Conservation (phyloP, 2,113 vertebrate genomes). For the Anhinga rufa region DNA sequence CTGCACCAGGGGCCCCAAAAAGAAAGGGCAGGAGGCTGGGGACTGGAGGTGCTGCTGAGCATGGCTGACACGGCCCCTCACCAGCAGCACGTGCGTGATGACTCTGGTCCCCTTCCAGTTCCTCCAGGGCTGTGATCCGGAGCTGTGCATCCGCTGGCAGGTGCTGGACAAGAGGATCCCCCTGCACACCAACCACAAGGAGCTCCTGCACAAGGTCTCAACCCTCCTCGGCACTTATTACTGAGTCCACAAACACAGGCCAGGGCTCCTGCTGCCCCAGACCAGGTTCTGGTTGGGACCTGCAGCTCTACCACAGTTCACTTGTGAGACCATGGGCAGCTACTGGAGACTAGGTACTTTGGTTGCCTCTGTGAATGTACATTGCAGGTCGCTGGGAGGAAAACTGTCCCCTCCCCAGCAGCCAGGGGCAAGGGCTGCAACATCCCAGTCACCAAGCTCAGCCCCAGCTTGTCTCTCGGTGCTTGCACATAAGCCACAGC, state of each 20-base stretch:
- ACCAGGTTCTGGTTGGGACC: neutral
- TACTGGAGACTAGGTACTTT: neutral
- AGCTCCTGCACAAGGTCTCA: conserved; percentile 74
- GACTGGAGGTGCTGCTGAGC: neutral
- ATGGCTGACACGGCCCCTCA: accelerated
- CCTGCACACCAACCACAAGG: conserved; percentile 76
- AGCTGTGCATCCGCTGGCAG: conserved; percentile 77
- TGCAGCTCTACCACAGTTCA: neutral
- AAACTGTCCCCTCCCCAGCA: neutral
- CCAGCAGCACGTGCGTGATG: accelerated
- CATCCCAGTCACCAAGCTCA: neutral
- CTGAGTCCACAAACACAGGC: conserved; percentile 48
- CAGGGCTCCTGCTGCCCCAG: neutral
- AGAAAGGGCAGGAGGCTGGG: neutral
- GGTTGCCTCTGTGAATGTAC: neutral
- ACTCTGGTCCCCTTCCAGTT: conserved; percentile 44
- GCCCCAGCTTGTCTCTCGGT: neutral
- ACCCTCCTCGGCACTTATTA: conserved; percentile 68
- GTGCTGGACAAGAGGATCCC: conserved; percentile 76
- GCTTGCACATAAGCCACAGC: neutral
- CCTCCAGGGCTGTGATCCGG: neutral
- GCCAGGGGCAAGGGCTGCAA: neutral
- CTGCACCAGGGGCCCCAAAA: accelerated
- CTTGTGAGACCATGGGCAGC: neutral
- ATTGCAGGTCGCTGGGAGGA: neutral